These are phyloP conservation scores for Dryomyza anilis DNA, from an alignment of 2,888 invertebrate species.

Conservation along the genomic window DNA sequence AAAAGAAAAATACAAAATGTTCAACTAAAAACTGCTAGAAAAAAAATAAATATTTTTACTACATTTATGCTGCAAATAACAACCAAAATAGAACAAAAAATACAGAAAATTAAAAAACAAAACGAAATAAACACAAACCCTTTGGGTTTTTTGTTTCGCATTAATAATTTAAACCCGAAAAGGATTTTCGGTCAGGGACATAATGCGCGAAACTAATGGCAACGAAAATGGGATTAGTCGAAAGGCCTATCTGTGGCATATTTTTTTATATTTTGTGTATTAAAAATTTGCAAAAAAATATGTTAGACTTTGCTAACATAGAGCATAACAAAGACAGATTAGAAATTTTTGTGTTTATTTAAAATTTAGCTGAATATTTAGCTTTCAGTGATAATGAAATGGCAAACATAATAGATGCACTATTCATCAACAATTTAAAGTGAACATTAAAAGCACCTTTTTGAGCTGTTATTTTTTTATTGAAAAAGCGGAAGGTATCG, in stretches of 20 bases:
- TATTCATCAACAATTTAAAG: background rate
- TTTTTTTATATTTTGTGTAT: too few species aligned
- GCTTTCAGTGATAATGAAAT: too few species aligned
- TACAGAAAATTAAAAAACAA: background rate
- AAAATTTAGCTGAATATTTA: too few species aligned
- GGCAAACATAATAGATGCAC: background rate
- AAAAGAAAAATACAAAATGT: background rate
- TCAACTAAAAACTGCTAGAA: too few species aligned
- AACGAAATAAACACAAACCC: background rate
- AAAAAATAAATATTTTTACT: background rate
- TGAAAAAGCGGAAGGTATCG: too few species aligned
- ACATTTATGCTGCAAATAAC: background rate
- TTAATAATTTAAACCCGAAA: conserved; percentile 5
- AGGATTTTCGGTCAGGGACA: background rate
- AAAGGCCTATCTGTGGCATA: too few species aligned
- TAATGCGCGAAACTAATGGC: background rate
- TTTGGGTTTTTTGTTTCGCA: background rate
- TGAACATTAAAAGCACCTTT: too few species aligned
- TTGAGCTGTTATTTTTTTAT: too few species aligned
- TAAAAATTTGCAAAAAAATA: too few species aligned
- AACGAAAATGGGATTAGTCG: background rate
- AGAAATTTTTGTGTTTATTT: too few species aligned
- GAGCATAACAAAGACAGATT: too few species aligned
- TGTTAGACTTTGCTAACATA: too few species aligned
- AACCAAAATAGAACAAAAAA: background rate